Conservation (phyloP, 2,888 invertebrate genomes). For the Candidula unifasciata region DNA sequence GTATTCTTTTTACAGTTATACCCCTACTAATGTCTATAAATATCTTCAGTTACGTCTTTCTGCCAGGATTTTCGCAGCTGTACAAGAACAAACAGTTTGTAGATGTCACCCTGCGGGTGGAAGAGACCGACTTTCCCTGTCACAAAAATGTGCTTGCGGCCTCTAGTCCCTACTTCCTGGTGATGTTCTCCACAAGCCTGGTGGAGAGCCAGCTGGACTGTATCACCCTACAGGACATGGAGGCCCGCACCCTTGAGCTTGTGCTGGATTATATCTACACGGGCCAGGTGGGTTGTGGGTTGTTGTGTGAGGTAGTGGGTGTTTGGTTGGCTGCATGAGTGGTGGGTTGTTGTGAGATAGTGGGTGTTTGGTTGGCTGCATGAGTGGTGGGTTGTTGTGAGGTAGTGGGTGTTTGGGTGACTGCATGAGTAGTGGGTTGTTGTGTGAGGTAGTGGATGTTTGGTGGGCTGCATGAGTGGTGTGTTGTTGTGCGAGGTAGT, state of each 20-base stretch:
- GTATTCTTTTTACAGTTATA: no score
- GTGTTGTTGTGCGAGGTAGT: neutral
- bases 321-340: no score
- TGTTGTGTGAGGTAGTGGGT: neutral
- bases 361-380: no score
- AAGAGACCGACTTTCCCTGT: constrained; percentile 70
- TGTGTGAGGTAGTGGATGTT: no score
- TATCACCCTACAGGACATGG: constrained; percentile 72
- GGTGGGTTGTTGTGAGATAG: neutral
- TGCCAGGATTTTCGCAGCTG: constrained; percentile 70
- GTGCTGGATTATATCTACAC: constrained; percentile 76
- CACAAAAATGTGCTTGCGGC: constrained; percentile 75
- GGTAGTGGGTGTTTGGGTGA: no score
- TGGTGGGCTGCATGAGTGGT: no score
- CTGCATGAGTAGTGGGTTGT: no score
- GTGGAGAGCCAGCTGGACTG: constrained; percentile 67
- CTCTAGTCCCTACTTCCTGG: constrained; percentile 76
- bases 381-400: no score
- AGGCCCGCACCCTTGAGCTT: constrained; percentile 69
- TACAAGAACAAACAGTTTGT: constrained; percentile 74
- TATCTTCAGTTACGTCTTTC: constrained; percentile 40
- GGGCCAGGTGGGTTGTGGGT: constrained; percentile 62
- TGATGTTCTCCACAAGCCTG: constrained; percentile 74
- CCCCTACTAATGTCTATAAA: no score
- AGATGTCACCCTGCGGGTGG: constrained; percentile 71